Evolutionary conservation across 2,888 invertebrate species (phyloP).

Genomic region (Stomorhina lunata): DNA sequence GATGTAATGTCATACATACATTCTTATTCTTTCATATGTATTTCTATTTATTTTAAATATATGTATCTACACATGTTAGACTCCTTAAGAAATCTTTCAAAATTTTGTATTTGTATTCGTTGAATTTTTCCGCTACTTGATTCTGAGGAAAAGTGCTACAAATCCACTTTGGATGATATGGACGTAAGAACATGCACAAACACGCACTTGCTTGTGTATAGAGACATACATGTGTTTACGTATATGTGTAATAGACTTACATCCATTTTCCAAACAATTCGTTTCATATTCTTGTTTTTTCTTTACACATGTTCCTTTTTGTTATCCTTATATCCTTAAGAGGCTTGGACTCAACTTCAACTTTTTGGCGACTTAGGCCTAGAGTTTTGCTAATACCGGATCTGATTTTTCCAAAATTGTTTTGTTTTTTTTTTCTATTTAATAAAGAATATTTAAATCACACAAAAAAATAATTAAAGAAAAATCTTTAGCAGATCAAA

Average conservation of each 20-base stretch:
- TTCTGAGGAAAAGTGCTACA: slow-evolving; percentile 48
- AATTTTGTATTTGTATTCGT: slow-evolving; percentile 48
- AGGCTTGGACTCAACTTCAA: slow-evolving; percentile 1
- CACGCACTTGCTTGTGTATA: not conserved
- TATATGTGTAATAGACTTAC: not conserved
- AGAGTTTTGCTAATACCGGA: no score
- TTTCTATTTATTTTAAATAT: not conserved
- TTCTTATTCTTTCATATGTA: not conserved
- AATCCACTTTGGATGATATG: slow-evolving; percentile 19
- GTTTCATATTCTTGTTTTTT: slow-evolving; percentile 10
- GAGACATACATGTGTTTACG: not conserved
- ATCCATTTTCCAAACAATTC: slow-evolving; percentile 1
- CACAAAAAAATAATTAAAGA: no score
- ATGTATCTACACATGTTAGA: not conserved
- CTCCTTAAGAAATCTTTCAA: slow-evolving; percentile 6
- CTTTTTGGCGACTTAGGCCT: no score
- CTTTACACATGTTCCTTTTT: slow-evolving; percentile 2
- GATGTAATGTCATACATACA: no score
- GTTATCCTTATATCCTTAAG: not conserved
- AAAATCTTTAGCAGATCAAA: no score
- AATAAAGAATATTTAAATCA: no score
- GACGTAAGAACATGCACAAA: not conserved
- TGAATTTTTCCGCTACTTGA: slow-evolving; percentile 54
- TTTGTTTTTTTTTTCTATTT: no score
- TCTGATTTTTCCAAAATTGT: no score